A percentile compares a stretch with the other conserved stretches of the same genome.
phyloP scores from a whole-genome alignment of 2,797 vertebrate genomes.

The Meriones psammophilus region DNA sequence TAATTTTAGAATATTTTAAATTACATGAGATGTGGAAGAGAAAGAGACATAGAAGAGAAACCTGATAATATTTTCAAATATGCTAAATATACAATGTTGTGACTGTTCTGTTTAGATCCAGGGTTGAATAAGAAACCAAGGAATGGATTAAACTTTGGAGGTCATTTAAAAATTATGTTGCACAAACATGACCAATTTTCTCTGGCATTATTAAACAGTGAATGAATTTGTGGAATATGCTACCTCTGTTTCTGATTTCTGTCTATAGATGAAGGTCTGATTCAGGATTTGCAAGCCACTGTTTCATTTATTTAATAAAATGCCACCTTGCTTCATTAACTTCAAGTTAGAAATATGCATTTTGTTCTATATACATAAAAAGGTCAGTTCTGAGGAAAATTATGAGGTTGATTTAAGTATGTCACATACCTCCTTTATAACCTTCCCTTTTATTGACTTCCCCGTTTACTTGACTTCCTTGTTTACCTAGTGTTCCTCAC shows the following conservation, averaged over 20 bases:
- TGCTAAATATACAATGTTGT: conserved; percentile 51
- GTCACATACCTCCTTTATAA: not conserved
- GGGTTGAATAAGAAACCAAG: not conserved
- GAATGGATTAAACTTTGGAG: conserved; percentile 50
- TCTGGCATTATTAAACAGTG: conserved; percentile 43
- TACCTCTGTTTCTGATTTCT: conserved; percentile 34
- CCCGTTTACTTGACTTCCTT: not conserved
- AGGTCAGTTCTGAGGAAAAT: conserved; percentile 38
- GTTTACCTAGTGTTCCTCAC: not conserved
- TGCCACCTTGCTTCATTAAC: conserved; percentile 58
- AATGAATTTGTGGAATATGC: conserved; percentile 35
- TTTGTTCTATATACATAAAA: conserved; percentile 46
- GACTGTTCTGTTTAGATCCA: conserved; percentile 23
- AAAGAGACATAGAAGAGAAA: conserved; percentile 29
- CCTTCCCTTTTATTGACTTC: conserved; percentile 2
- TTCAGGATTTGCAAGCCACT: conserved; percentile 36
- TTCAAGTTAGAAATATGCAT: conserved; percentile 50
- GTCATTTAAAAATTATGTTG: conserved; percentile 58
- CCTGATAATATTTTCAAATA: conserved; percentile 50
- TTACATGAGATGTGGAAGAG: conserved; percentile 46
- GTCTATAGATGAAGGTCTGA: conserved; percentile 41
- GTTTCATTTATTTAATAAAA: conserved; percentile 61
- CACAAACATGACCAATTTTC: not conserved
- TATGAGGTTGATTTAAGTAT: conserved; percentile 6
- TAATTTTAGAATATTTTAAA: conserved; percentile 69